Evolutionary conservation across 1,140 invertebrate genomes (phyloP), one percentile per base, ranked within the genome.

Genomic region (Sarcophaga bullata): DNA sequence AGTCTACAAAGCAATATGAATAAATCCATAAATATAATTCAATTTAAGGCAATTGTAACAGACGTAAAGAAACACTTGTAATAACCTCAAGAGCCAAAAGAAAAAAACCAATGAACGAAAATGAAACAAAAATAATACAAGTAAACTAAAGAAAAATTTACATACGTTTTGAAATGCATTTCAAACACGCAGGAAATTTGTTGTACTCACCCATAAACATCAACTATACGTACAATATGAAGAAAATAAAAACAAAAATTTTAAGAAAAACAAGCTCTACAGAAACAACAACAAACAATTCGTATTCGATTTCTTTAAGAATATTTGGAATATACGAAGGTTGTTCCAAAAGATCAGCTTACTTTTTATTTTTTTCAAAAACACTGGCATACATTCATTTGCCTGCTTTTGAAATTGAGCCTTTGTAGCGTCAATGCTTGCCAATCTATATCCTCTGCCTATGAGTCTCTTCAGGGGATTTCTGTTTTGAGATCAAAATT

Each of bases 11-110:
- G 1, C 0, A 19, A 68, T 8, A 68, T 25, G 5, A n/a, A 68
- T 9, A 68, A 68, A 68, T 68, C n/a, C 62, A 68, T 68, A 68
- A 19, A 68, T 68, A 68, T 68, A 68, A 68, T 68, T 68, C 62
- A 68, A 68, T 68, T 68, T 68, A 19, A 68, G 62, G 19, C 62
- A 68, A 19, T 68, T 68, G 62, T 25, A 68, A 68, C 62, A 68
- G n/a, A 68, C 62, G 19, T 68, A 68, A 68, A 68, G 4, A 68
- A 68, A 68, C 62, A 68, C 62, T 68, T 68, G 62, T 68, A 68
- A 54, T 50, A 48, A 81, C 17, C 13, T 37, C n/a, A 47, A 58
- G 52, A 80, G 49, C 25, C 13, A 7, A 49, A 49, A 17, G 68
- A 81, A 62, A 25, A 7, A n/a, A n/a, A n/a, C n/a, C 62, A 81